Evolutionary conservation across 2,797 vertebrate genomes (phyloP).

Genomic region (Monodelphis domestica): DNA sequence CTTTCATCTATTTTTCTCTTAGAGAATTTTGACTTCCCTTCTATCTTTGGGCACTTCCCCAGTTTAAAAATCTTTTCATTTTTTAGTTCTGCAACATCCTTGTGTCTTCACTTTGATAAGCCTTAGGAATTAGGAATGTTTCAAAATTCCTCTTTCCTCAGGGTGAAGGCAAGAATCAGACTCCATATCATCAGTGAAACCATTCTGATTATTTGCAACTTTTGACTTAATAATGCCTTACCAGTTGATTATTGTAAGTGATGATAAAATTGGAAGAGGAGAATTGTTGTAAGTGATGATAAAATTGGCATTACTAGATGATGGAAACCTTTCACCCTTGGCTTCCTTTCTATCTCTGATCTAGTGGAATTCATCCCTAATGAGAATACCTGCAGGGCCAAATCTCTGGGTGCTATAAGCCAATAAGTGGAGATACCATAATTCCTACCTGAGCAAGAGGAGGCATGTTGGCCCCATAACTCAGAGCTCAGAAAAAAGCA

Average conservation of each 20-base stretch:
- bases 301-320: slow-evolving; percentile 66
- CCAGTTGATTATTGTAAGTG: slow-evolving; percentile 71
- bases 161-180: slow-evolving; percentile 43
- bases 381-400: slow-evolving; percentile 16
- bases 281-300: slow-evolving; percentile 69
- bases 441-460: background rate
- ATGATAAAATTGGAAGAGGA: slow-evolving; percentile 66
- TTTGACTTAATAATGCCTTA: slow-evolving; percentile 75
- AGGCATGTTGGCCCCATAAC: background rate
- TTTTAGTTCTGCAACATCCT: slow-evolving; percentile 30
- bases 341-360: slow-evolving; percentile 12
- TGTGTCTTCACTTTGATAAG: slow-evolving; percentile 51
- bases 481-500: background rate
- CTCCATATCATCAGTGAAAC: slow-evolving; percentile 70
- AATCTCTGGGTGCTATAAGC: slow-evolving; percentile 4
- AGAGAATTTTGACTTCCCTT: background rate
- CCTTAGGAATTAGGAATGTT: slow-evolving; percentile 64
- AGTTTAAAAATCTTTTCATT: slow-evolving; percentile 56
- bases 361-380: slow-evolving; percentile 53
- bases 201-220: slow-evolving; percentile 73
- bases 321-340: slow-evolving; percentile 65
- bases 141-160: slow-evolving; percentile 69
- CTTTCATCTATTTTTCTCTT: slow-evolving; percentile 46
- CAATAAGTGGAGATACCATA: background rate
- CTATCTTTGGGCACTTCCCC: slow-evolving; percentile 54